Evolutionary conservation across 2,113 vertebrate species (phyloP).

Genomic region (Platichthys flesus): DNA sequence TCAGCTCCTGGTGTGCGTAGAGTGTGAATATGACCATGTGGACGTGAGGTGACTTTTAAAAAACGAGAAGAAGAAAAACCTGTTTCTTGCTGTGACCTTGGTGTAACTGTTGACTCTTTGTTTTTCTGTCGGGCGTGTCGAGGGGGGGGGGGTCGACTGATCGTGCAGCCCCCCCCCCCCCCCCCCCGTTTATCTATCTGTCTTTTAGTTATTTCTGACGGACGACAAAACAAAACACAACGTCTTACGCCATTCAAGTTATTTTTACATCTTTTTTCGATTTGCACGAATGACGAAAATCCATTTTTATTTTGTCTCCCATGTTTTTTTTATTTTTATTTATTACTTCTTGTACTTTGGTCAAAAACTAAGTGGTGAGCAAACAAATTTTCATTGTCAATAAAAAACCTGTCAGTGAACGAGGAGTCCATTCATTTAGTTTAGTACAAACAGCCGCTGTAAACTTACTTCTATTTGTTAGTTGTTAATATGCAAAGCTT

Average conservation of each 20-base stretch:
- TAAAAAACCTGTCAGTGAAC: constrained; percentile 81
- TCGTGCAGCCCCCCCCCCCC: constrained; percentile 23
- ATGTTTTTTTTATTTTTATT: constrained; percentile 67
- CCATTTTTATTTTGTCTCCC: constrained; percentile 79
- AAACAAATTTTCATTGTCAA: constrained; percentile 91
- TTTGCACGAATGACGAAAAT: constrained; percentile 90
- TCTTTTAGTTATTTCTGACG: constrained; percentile 90
- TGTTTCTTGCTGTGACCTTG: constrained; percentile 94
- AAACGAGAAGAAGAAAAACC: constrained; percentile 46
- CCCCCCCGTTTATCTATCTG: constrained; percentile 73
- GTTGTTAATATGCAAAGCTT: not conserved
- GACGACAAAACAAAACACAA: constrained; percentile 70
- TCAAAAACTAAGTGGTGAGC: constrained; percentile 93
- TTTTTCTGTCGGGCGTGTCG: constrained; percentile 60
- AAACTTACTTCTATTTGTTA: not conserved
- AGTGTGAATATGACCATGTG: constrained; percentile 87
- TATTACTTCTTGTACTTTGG: constrained; percentile 93
- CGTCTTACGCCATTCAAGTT: constrained; percentile 31
- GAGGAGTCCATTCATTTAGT: constrained; percentile 2
- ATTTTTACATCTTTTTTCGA: constrained; percentile 75
- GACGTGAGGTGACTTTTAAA: constrained; percentile 82
- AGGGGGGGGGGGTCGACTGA: constrained; percentile 37
- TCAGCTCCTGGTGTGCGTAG: constrained; percentile 83
- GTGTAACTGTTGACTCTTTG: constrained; percentile 88
- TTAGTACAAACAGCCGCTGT: not conserved